Base-by-base conservation (phyloP, 2,888 invertebrate genomes). In the Abscondita cerata region DNA sequence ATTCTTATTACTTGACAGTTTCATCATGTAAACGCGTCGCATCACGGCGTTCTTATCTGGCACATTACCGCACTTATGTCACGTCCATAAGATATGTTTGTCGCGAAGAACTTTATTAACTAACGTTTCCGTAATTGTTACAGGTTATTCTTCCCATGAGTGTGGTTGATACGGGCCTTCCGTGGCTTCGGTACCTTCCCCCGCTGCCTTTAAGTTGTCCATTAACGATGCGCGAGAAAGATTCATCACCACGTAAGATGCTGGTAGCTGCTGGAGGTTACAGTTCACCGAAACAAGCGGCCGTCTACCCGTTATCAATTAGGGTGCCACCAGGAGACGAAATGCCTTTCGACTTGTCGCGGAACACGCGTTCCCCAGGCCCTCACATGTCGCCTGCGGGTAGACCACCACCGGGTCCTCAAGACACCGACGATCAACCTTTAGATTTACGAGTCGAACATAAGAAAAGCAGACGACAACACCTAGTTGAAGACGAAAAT, bases 181-280 rank as follows among this genome's bases (percentile, higher is more conserved):
- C 82, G 73, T 82, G 82, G 82, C 78, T 82, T 77, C 80, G 80
- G 78, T 76, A 78, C 74, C 72, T 82, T 76, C 80, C 82, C 75
- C 76, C 81, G 76, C 80, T 83, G 80, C 81, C 82, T 75, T 77
- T 81, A 73, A 78, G 81, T 75, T 79, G 76, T 66, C 76, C 77
- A 8, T 83, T 86, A 85, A 90, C 85, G 80, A 90, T 91, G 90
- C 88, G 94, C 85, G 94, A 94, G 85, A 94, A 95, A 84, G 93
- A 94, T 86, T 91, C 93, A 81, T 92, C 92, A 80, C 94, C 93
- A 80, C 87, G 93, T 83, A 93, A 93, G 85, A 92, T 93, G 89
- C 84, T 89, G 79, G 79, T 82, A 55, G 78, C 80, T 9, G 73
- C 85, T 76, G 83, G 81, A 68, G 86, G 86, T 55, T 85, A 86